Evolutionary conservation across 1,140 invertebrate species (phyloP).

Genomic region (Drosophila bocki): DNA sequence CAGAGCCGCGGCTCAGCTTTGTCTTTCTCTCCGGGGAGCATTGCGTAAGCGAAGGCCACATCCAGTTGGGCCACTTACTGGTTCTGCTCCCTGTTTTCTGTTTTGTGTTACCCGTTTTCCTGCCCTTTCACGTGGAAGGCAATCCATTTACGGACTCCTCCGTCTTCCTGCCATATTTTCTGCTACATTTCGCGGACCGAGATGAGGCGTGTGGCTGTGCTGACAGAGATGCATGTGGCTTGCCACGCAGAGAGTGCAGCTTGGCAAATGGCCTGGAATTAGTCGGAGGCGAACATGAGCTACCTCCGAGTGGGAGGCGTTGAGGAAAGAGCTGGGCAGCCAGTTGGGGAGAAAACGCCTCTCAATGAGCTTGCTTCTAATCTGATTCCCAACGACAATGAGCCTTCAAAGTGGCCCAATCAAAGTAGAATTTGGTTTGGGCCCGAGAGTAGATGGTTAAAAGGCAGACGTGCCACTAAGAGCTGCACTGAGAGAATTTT

Average conservation of each 20-base stretch:
- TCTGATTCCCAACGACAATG: conserved; percentile 44
- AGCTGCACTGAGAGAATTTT: conserved; percentile 4
- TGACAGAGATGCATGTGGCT: conserved; percentile 49
- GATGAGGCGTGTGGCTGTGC: conserved; percentile 3
- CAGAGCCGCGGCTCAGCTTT: conserved; percentile 7
- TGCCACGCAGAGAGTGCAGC: conserved; percentile 37
- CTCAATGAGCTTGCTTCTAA: conserved; percentile 31
- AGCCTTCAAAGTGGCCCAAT: conserved; percentile 42
- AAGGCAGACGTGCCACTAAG: conserved; percentile 21
- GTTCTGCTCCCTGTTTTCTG: background rate
- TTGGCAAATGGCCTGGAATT: conserved; percentile 39
- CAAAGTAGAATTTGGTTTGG: conserved; percentile 32
- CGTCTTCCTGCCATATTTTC: conserved; percentile 37
- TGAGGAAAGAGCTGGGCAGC: background rate
- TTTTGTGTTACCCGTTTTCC: conserved; percentile 1
- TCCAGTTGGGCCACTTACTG: conserved; percentile 30
- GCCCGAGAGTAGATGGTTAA: conserved; percentile 13
- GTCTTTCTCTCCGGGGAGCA: conserved; percentile 22
- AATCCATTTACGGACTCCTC: conserved; percentile 75
- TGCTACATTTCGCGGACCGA: conserved; percentile 24
- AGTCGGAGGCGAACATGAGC: conserved; percentile 30
- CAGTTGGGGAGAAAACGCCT: background rate
- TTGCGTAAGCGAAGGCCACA: conserved; percentile 49
- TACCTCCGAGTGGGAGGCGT: background rate
- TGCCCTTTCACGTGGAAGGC: conserved; percentile 59